Evolutionary conservation across 2,113 vertebrate genomes (phyloP).

Genomic region (Passer montanus): DNA sequence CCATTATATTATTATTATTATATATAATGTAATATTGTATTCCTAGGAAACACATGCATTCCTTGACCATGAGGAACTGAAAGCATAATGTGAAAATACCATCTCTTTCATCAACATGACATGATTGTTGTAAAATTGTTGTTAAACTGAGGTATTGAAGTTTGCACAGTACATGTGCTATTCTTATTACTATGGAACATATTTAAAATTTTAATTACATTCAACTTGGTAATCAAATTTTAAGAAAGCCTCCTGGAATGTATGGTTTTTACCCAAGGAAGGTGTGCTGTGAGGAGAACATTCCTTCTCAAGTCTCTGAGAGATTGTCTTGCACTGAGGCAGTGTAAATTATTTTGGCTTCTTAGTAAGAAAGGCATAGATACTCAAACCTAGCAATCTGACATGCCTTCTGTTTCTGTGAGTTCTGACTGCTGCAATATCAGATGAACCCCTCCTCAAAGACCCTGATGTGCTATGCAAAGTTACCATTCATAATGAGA

Average conservation of each 20-base stretch:
- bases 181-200: neutral
- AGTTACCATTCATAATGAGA: neutral
- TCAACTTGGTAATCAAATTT: neutral
- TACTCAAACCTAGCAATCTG: neutral
- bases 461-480: neutral
- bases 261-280: neutral
- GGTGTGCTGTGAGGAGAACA: neutral
- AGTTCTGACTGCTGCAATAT: neutral
- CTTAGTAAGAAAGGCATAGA: neutral
- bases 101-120: neutral
- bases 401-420: neutral
- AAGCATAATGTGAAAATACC: neutral
- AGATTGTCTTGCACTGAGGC: neutral
- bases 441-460: no score
- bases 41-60: neutral
- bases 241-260: neutral
- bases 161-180: neutral
- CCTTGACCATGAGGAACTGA: neutral
- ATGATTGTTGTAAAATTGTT: neutral
- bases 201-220: neutral
- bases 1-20: neutral
- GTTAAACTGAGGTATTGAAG: neutral
- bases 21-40: neutral
- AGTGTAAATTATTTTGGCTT: neutral
- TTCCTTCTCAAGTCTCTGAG: neutral